Base-by-base conservation (phyloP, 1,140 invertebrate species). In the Leptinotarsa defecta region DNA sequence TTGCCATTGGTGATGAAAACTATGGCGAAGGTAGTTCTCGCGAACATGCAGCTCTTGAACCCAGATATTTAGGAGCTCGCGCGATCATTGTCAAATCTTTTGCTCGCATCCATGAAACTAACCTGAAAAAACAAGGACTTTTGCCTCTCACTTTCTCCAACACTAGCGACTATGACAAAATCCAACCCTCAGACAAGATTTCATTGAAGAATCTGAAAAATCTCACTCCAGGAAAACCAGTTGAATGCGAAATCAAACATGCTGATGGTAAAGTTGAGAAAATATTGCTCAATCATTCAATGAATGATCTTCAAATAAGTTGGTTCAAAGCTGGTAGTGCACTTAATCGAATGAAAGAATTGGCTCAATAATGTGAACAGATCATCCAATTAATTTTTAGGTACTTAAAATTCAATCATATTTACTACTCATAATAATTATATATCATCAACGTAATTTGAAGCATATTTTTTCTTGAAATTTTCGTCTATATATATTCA, bases 301-400 rank as follows among this genome's bases (percentile, higher is more conserved):
- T 99, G 86, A 99, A 99, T 86, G 96, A 98, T 48, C 93, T 95
- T 80, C 98, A 99, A 88, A 99, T 99, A 84, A 87, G 89, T 74
- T 99, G 98, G 98, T 99, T 99, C 90, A 94, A 93, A 83, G 97
- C 98, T n/a, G 98, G 98, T 48, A 98, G 96, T 80, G 98, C 98
- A 4, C 92, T 99, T 15, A 99, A 99, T 88, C 91, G 95, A 77
- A 99, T 99, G 98, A 96, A 95, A 87, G 92, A 95, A 86, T 88
- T 94, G 15, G 75, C 80, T 62, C 19, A 48, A 20, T 19, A 71
- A 71, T 20, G 48, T 19, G 8, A 11, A 15, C 8, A 48, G 0
- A 69, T 17, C 11, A 19, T 20, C 5, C 3, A 8, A 4, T 17
- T 62, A 19, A 62, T 4, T 62, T 20, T n/a, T 62, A 62, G 15